Base-by-base conservation (phyloP, 2,113 vertebrate species). In the Sander vitreus region DNA sequence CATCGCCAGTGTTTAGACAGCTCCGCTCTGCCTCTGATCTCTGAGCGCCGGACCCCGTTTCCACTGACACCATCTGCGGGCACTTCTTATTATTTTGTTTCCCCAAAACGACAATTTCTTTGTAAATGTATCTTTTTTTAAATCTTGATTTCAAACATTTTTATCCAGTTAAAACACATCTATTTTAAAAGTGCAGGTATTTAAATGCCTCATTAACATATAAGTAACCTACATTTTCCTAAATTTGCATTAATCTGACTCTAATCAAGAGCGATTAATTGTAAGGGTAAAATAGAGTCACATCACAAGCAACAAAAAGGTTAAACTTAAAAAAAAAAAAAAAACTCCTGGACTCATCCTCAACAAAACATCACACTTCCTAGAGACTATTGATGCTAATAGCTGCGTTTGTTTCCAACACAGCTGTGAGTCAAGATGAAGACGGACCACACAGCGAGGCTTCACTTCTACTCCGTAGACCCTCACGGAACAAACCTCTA, bases 1-100 rank as follows among this genome's bases (percentile, higher is more conserved):
- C 72, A 66, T 80, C 81, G 62, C 78, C 82, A 80, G 76, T 85
- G 87, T 91, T 91, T 91, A 80, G 84, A 91, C 89, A 87, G 75
- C 16, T 19, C 73, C 45, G 19, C 78, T 82, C 89, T 45, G 72
- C 73, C 54, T 85, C 77, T 81, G 73, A 78, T 67, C 81, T 82
- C 76, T 1, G 13, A 76, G 69, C 68, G 23, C 71, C 39, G 50
- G 62, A 27, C 18, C 11, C 23, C 66, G 16, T 62, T 65, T 76
- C 58, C 81, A 70, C 14, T 8, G 15, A 55, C 78, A 88, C 65
- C 23, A 21, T 39, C 73, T 68, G 63, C 15, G 3, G 53, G 23
- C 72, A 16, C 48, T 59, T 58, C 16, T 5, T 3, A 18, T 16
- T 8, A 7, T 54, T 62, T 54, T 2, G 15, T n/a, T n/a, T 2